Evolutionary conservation across 2,888 invertebrate genomes (phyloP).

Genomic region (Aelia acuminata): DNA sequence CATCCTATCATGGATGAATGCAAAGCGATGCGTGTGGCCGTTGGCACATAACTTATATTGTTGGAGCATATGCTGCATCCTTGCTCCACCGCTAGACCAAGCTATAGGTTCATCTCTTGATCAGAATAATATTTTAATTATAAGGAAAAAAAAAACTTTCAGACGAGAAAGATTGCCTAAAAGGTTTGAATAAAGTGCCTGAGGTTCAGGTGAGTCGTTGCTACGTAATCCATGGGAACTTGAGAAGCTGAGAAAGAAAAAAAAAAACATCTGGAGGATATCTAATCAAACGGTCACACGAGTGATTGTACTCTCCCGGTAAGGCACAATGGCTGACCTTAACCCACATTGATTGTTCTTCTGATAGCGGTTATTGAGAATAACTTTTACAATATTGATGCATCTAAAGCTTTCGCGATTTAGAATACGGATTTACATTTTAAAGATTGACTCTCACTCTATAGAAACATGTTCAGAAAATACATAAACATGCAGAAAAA

Average conservation of each 20-base stretch:
- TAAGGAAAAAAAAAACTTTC: no score
- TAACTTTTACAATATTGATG: background rate
- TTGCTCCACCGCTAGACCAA: background rate
- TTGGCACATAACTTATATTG: background rate
- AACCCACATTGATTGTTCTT: conserved; percentile 33
- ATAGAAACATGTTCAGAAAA: no score
- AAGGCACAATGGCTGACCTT: conserved; percentile 30
- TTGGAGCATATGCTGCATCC: background rate
- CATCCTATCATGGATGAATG: conserved; percentile 38
- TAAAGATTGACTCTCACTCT: no score
- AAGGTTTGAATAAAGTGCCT: background rate
- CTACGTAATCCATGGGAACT: conserved; percentile 24
- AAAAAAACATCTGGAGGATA: background rate
- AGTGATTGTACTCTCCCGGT: background rate
- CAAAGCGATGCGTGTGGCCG: conserved; percentile 32
- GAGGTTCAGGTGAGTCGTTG: background rate
- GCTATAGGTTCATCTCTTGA: background rate
- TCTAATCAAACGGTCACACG: conserved; percentile 31
- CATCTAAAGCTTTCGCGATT: background rate
- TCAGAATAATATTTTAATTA: background rate
- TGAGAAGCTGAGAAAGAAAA: background rate
- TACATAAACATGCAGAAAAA: no score
- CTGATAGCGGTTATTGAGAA: background rate
- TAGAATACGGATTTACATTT: background rate
- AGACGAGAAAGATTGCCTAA: background rate